phyloP scores from a whole-genome alignment of 2,113 vertebrate species.

The Chamaetylas fuelleborni region DNA sequence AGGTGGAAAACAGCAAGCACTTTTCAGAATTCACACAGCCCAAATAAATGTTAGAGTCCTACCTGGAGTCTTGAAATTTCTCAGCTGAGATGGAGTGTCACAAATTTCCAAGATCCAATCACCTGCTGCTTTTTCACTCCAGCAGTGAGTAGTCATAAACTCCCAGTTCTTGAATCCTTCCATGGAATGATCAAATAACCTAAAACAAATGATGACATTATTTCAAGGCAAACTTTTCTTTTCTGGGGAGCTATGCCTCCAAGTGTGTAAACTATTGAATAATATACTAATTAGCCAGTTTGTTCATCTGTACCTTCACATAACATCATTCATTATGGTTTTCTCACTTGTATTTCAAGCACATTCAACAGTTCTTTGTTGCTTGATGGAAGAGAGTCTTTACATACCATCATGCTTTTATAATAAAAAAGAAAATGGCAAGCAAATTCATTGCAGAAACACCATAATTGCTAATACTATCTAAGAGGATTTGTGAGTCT shows the following conservation, averaged over 20 bases:
- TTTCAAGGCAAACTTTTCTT: background rate
- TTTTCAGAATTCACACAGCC: background rate
- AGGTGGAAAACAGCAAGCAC: background rate
- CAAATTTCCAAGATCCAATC: conserved; percentile 98
- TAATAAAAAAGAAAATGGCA: background rate
- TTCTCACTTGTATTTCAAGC: background rate
- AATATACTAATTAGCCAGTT: background rate
- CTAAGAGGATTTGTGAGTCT: background rate
- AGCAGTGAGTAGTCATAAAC: conserved; percentile 99
- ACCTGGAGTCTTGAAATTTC: conserved; percentile 98
- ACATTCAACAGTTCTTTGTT: background rate
- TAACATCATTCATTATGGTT: background rate
- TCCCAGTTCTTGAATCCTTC: conserved; percentile 99
- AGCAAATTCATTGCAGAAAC: background rate
- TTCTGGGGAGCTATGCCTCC: background rate
- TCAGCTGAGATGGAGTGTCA: conserved; percentile 93
- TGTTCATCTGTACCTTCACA: background rate
- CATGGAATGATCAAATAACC: conserved; percentile 98
- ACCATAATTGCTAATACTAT: background rate
- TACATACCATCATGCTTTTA: background rate
- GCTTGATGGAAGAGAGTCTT: background rate
- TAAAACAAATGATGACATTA: conserved; percentile 65
- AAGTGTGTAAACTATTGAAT: background rate
- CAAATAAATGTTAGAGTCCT: background rate
- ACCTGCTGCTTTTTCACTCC: conserved; percentile 95